Evolutionary conservation across 2,797 vertebrate species (phyloP), one percentile per base, ranked within the genome.

Genomic region (Discoglossus pictus): DNA sequence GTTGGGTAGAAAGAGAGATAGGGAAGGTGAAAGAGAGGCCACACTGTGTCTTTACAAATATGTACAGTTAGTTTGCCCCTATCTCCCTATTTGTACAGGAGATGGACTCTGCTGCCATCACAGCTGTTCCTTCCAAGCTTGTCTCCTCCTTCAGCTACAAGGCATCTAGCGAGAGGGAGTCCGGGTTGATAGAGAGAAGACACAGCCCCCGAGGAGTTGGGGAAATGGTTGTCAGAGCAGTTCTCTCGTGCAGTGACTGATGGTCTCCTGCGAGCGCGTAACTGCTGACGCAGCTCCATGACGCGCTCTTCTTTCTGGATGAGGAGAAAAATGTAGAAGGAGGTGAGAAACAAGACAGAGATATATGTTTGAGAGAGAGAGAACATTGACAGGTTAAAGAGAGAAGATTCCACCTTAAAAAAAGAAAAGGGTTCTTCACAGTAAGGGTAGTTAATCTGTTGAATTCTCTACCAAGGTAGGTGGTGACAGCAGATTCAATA

Each of bases 251-350:
- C 2, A 0, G 84, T 74, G 2, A 85, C 79, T 2, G 93, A 90
- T 0, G 92, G 88, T 0, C 84, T 90, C 35, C 93, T 90, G 36
- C 95, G 89, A n/a, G 92, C 93, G 1, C 95, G 92, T 2, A 96
- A 84, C 67, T 95, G 92, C 72, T 92, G 94, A 53, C 94, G 91
- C 16, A 97, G 90, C 27, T 95, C 95, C 0, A 93, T 94, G 1
- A 98, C 94, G 0, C 94, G 79, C 61, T 98, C 94, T 66, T 97
- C 93, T 76, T 97, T 98, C 95, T 98, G 75, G 61, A 48, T n/a
- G 12, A 64, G 54, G 74, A 2, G n/a, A n/a, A 1, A 21, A 10
- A 53, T 21, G 2, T 2, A 36, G 9, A 43, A 42, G 3, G 6
- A 9, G 23, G 6, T 2, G 6, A 8, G 9, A 7, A 12, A 7